Percentiles rank a stretch among this genome's conserved stretches.
Evolutionary conservation across 1,140 invertebrate genomes (phyloP).

Genomic region (Bombyx mori): ASM3026992v2 NC_085115.1:16328501-16329000

Average conservation of each 20-base stretch:
- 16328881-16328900: conserved; percentile 34
- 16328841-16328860: conserved; percentile 63
- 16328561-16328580: too few species aligned
- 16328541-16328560: too few species aligned
- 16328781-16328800: conserved; percentile 39
- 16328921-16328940: conserved; percentile 7
- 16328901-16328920: conserved; percentile 6
- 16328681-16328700: conserved; percentile 28
- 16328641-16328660: conserved; percentile 6
- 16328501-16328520: too few species aligned
- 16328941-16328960: conserved; percentile 7
- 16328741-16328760: conserved; percentile 21
- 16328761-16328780: conserved; percentile 25
- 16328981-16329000: conserved; percentile 14
- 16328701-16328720: conserved; percentile 10
- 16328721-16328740: conserved; percentile 35
- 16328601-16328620: too few species aligned
- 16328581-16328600: too few species aligned
- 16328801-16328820: conserved; percentile 40
- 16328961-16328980: conserved; percentile 9
- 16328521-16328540: too few species aligned
- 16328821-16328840: conserved; percentile 67
- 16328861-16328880: conserved; percentile 38
- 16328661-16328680: conserved; percentile 26
- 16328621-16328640: background rate